Conservation (phyloP, 2,888 invertebrate genomes). For the Amblyteles armatorius region DNA sequence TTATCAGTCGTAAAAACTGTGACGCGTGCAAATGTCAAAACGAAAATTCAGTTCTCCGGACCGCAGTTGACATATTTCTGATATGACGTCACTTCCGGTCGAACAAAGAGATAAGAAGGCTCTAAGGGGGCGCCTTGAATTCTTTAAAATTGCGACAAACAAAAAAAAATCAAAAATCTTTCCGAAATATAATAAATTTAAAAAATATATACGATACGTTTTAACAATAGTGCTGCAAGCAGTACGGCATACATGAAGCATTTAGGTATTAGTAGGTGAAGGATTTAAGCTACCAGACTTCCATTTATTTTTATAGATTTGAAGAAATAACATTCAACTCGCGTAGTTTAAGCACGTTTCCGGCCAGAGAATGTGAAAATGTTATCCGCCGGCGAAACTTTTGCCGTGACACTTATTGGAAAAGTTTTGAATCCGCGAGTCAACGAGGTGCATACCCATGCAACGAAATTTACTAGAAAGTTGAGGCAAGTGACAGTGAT, state of each 20-base stretch:
- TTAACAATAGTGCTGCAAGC: background rate
- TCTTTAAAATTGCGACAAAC: too few relatives aligned
- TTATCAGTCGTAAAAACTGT: too few relatives aligned
- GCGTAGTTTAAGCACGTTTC: conserved; percentile 24
- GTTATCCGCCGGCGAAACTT: conserved; percentile 37
- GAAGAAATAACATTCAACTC: background rate
- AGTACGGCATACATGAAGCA: too few relatives aligned
- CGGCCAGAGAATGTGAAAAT: conserved; percentile 14
- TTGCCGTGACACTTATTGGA: conserved; percentile 61
- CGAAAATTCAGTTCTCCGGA: too few relatives aligned
- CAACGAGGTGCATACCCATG: conserved; percentile 19
- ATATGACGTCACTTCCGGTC: too few relatives aligned
- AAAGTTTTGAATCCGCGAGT: conserved; percentile 57
- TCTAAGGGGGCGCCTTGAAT: too few relatives aligned
- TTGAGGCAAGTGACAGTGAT: background rate
- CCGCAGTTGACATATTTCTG: too few relatives aligned
- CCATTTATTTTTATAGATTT: conserved; percentile 10
- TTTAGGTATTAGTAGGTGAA: too few relatives aligned
- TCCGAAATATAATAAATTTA: background rate
- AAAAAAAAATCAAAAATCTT: too few relatives aligned
- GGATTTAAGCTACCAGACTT: background rate
- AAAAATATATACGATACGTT: background rate
- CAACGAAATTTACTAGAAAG: background rate
- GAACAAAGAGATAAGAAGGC: too few relatives aligned
- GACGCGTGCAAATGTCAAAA: too few relatives aligned